These are phyloP conservation scores for Microtus oregoni DNA, from an alignment of 2,113 vertebrate species.

Conservation along the genomic window DNA sequence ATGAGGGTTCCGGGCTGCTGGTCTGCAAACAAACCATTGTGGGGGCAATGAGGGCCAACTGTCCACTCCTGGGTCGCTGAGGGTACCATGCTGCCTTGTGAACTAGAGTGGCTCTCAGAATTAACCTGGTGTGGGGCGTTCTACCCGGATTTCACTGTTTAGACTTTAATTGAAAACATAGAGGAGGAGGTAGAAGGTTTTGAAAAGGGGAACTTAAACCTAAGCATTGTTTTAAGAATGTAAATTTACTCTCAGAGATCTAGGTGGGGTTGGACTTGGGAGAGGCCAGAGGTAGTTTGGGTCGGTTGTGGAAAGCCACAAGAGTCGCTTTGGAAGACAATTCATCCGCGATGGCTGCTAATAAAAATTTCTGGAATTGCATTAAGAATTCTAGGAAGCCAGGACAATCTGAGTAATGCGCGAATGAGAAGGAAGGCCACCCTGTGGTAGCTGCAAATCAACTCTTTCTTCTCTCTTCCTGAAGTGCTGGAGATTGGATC, in stretches of 20 bases:
- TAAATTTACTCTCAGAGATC: background rate
- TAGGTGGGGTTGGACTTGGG: background rate
- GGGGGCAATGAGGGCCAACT: background rate
- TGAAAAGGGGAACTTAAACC: background rate
- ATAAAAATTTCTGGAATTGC: background rate
- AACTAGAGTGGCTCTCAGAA: background rate
- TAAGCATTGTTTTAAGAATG: slow-evolving; percentile 53
- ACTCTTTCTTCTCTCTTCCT: too few relatives aligned
- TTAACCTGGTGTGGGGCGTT: background rate
- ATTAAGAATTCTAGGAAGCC: slow-evolving; percentile 61
- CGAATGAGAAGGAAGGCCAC: slow-evolving; percentile 15
- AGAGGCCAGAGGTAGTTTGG: background rate
- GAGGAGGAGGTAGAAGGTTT: background rate
- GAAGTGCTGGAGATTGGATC: background rate
- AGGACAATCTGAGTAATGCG: slow-evolving; percentile 11
- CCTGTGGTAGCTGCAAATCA: background rate
- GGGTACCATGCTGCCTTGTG: background rate
- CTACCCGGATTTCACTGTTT: background rate
- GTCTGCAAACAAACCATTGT: background rate
- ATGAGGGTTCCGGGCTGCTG: background rate
- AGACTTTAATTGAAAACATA: slow-evolving; percentile 6
- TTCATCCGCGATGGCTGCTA: background rate
- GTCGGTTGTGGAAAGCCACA: background rate
- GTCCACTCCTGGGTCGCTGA: background rate
- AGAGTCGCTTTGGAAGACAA: background rate